These are phyloP conservation scores for Ceratotherium simum DNA, from an alignment of 2,113 vertebrate genomes.

Conservation along the genomic window DNA sequence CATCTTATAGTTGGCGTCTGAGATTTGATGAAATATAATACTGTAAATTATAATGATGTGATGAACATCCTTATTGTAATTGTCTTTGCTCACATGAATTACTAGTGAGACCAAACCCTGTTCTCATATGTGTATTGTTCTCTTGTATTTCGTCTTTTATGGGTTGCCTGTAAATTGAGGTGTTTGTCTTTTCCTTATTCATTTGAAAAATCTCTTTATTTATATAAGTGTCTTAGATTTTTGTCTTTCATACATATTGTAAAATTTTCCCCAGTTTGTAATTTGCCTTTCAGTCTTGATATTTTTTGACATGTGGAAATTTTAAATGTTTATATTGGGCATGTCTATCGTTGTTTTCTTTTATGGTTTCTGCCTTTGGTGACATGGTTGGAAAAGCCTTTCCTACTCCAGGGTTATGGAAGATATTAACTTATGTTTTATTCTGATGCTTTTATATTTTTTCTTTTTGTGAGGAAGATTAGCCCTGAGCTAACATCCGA, in stretches of 20 bases:
- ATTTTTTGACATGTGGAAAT: constrained; percentile 10
- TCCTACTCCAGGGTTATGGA: not conserved
- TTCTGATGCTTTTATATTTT: not conserved
- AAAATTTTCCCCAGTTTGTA: not conserved
- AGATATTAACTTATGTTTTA: constrained; percentile 36
- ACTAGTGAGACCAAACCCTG: not conserved
- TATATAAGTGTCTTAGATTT: not conserved
- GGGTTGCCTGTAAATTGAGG: not conserved
- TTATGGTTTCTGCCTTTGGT: not conserved
- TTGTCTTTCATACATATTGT: not conserved
- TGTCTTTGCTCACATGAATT: constrained; percentile 2
- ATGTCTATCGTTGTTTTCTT: not conserved
- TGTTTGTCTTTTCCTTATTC: constrained; percentile 28
- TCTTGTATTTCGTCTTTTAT: constrained; percentile 19
- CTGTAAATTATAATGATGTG: not conserved
- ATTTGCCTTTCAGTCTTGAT: not conserved
- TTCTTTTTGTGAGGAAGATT: not conserved
- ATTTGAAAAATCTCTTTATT: constrained; percentile 35
- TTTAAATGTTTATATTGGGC: constrained; percentile 7
- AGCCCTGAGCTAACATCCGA: too few species aligned
- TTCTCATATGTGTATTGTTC: not conserved
- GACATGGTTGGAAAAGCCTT: constrained; percentile 30
- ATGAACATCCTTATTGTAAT: not conserved
- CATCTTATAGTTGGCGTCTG: not conserved
- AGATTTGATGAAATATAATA: not conserved